Percentiles rank a stretch among this genome's conserved stretches.
Conservation (phyloP, 2,797 vertebrate species). For the Tragelaphus eurycerus region DNA sequence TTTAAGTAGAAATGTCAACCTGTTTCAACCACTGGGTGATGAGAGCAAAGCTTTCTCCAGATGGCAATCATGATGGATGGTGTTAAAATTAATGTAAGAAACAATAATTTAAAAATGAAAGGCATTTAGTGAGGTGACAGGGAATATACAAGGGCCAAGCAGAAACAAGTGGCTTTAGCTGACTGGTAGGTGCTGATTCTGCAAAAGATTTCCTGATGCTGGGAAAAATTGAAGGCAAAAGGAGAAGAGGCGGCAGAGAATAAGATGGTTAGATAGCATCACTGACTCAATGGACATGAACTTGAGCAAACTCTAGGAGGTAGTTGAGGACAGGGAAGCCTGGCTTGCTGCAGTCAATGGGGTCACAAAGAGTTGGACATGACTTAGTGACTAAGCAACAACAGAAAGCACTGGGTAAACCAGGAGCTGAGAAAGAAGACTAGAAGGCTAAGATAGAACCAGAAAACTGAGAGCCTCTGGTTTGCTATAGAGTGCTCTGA, state of each 20-base stretch:
- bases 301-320: not conserved
- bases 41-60: slow-evolving; percentile 2
- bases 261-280: not conserved
- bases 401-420: not conserved
- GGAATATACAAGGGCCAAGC: not conserved
- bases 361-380: not conserved
- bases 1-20: not conserved
- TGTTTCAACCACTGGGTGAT: not conserved
- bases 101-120: slow-evolving; percentile 30
- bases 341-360: not conserved
- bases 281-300: not conserved
- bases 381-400: not conserved
- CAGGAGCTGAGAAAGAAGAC: not conserved
- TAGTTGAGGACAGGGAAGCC: not conserved
- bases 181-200: not conserved
- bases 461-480: not conserved
- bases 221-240: not conserved
- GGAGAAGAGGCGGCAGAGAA: not conserved
- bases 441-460: not conserved
- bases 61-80: not conserved
- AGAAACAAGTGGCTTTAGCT: not conserved
- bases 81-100: slow-evolving; percentile 5
- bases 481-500: not conserved
- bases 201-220: not conserved
- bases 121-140: not conserved